Conservation (phyloP, 2,888 invertebrate genomes). For the Selenia dentaria region DNA sequence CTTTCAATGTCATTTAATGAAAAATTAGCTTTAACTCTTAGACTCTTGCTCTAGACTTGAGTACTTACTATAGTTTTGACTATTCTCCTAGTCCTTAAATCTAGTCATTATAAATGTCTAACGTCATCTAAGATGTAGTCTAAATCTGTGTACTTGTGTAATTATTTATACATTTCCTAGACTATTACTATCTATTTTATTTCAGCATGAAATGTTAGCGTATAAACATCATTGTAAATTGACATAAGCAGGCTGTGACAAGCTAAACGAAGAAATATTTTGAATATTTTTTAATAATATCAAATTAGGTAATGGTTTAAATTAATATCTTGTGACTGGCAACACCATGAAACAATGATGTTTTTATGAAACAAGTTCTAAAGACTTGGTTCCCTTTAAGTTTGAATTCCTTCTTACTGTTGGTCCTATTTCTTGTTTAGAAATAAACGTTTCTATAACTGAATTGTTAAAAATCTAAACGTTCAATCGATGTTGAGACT, state of each 20-base stretch:
- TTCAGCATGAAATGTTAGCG: not conserved
- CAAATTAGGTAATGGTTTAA: too few species aligned
- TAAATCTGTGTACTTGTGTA: not conserved
- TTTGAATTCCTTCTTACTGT: too few species aligned
- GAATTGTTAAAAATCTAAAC: conserved; percentile 48
- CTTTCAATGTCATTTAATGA: conserved; percentile 70
- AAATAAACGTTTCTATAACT: too few species aligned
- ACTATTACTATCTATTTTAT: not conserved
- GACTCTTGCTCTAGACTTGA: conserved; percentile 33
- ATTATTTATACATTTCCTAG: not conserved
- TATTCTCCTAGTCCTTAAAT: conserved; percentile 41
- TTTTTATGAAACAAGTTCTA: too few species aligned
- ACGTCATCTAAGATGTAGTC: conserved; percentile 6
- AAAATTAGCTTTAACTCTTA: conserved; percentile 44
- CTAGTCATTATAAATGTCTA: conserved; percentile 37
- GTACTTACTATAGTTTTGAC: conserved; percentile 41
- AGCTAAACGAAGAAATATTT: too few species aligned
- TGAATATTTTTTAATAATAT: too few species aligned
- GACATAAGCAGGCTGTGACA: too few species aligned
- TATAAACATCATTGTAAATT: not conserved
- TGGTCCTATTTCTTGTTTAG: too few species aligned
- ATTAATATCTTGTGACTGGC: too few species aligned
- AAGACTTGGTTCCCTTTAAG: too few species aligned
- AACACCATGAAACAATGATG: too few species aligned
- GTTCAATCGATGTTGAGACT: conserved; percentile 68